These are phyloP conservation scores for Stegastes partitus DNA, from an alignment of 2,113 vertebrate genomes.

Conservation along the genomic window DNA sequence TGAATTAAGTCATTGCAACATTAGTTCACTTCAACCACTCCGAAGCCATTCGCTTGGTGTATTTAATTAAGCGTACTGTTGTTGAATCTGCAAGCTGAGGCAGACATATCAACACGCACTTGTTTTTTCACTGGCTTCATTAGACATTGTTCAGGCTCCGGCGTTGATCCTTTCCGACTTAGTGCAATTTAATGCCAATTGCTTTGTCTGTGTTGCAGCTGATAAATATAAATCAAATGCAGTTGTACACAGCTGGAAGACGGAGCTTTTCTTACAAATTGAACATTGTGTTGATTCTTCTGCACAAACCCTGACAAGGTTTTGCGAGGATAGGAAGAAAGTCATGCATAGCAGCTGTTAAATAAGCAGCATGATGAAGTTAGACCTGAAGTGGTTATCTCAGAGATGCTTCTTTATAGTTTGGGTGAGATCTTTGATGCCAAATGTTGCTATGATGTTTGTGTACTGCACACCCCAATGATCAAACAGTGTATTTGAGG, in stretches of 20 bases:
- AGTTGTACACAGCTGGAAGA: conserved; percentile 30
- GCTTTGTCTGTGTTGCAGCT: conserved; percentile 25
- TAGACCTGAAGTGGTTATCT: background rate
- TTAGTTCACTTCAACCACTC: conserved; percentile 33
- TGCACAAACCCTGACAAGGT: conserved; percentile 1
- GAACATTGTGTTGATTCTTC: conserved; percentile 31
- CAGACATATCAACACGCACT: conserved; percentile 24
- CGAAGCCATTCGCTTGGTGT: conserved; percentile 41
- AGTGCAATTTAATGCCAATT: background rate
- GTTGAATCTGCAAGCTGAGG: conserved; percentile 32
- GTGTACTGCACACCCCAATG: background rate
- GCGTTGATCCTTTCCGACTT: conserved; percentile 33
- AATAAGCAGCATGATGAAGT: conserved; percentile 13
- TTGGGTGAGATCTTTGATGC: background rate
- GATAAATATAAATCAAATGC: conserved; percentile 53
- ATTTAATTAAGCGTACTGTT: conserved; percentile 40
- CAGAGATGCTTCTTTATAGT: background rate
- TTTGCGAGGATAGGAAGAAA: conserved; percentile 18
- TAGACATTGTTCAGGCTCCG: conserved; percentile 47
- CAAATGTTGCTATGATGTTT: background rate
- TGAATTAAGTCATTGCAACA: conserved; percentile 31
- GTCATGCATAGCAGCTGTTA: conserved; percentile 3
- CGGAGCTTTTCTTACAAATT: conserved; percentile 19
- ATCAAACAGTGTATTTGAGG: background rate
- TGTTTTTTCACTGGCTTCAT: conserved; percentile 40